A percentile compares a stretch with the other conserved stretches of the same genome.
phyloP scores from a whole-genome alignment of 2,797 vertebrate species.

The Fratercula arctica region DNA sequence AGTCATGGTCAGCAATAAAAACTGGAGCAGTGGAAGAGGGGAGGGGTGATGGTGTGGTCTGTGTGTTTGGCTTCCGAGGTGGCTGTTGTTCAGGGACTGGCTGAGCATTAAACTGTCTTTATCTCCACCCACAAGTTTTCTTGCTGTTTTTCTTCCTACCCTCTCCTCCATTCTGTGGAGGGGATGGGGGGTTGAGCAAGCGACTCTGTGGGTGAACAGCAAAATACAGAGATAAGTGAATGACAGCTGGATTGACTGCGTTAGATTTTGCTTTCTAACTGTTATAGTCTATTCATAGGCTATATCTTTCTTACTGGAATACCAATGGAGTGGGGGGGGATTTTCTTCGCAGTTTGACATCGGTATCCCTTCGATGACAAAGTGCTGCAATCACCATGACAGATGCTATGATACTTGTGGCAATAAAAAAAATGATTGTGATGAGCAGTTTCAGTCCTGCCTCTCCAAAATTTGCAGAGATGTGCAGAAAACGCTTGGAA shows the following conservation, averaged over 20 bases:
- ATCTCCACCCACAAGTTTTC: neutral
- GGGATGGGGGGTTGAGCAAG: neutral
- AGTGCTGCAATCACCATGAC: conserved; percentile 95
- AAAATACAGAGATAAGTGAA: neutral
- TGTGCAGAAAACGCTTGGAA: conserved; percentile 89
- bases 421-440: conserved; percentile 89
- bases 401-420: conserved; percentile 95
- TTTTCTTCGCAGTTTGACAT: conserved; percentile 87
- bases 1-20: neutral
- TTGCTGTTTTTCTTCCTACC: neutral
- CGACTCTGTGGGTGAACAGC: neutral
- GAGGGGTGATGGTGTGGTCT: no score
- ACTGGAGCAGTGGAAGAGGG: neutral
- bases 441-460: conserved; percentile 90
- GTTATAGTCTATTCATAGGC: neutral
- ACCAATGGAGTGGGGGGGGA: neutral
- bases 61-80: neutral
- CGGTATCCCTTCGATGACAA: conserved; percentile 96
- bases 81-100: neutral
- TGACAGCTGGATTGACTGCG: neutral
- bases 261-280: neutral
- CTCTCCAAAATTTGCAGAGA: conserved; percentile 91
- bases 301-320: neutral
- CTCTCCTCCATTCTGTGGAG: neutral
- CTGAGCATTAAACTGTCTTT: neutral